These are phyloP conservation scores for Anodontia alba DNA, from an alignment of 2,888 invertebrate species.

Conservation along the genomic window DNA sequence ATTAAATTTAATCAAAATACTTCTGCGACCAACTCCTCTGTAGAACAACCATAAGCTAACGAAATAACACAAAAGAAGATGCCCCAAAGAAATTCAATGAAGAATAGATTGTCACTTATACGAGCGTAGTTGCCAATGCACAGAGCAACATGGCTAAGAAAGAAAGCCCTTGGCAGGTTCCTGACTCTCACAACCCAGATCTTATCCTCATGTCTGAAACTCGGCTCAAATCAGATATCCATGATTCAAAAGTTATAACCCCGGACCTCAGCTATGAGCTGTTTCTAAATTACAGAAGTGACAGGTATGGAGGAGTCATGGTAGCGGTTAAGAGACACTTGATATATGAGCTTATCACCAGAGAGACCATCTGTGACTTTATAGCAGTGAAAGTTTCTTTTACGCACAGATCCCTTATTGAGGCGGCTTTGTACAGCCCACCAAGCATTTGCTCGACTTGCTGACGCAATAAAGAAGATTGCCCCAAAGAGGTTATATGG, in stretches of 20 bases:
- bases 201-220: conserved; percentile 18
- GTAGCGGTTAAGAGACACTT: background rate
- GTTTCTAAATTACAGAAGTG: conserved; percentile 12
- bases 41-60: too few species aligned
- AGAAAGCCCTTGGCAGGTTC: background rate
- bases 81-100: background rate
- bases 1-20: too few species aligned
- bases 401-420: background rate
- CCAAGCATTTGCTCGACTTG: background rate
- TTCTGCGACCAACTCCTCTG: too few species aligned
- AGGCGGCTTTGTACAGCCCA: background rate
- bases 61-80: too few species aligned
- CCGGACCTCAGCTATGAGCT: background rate
- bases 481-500: background rate
- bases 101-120: background rate
- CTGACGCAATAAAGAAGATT: background rate
- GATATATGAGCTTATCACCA: conserved; percentile 3
- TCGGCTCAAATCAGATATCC: conserved; percentile 14
- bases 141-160: conserved; percentile 21
- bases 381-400: conserved; percentile 10
- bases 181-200: conserved; percentile 14
- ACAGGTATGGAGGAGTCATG: conserved; percentile 22
- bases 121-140: conserved; percentile 17
- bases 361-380: background rate
- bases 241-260: conserved; percentile 1